phyloP scores from a whole-genome alignment of 2,797 vertebrate genomes.

The Rhincodon typus region DNA sequence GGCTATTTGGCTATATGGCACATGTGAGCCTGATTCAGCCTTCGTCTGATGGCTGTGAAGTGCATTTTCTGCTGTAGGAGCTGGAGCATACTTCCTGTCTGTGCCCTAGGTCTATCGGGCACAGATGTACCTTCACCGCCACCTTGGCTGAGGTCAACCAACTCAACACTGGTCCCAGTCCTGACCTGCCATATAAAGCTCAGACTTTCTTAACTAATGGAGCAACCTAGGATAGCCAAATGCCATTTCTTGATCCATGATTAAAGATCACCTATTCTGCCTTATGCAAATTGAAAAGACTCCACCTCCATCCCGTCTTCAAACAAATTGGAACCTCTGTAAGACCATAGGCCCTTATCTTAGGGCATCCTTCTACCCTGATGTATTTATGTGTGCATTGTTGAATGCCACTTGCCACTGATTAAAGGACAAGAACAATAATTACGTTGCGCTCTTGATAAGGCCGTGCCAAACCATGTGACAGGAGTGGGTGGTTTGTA shows the following conservation, averaged over 20 bases:
- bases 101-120: background rate
- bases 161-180: background rate
- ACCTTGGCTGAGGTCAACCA: background rate
- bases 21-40: background rate
- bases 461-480: background rate
- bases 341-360: background rate
- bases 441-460: background rate
- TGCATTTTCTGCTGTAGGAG: background rate
- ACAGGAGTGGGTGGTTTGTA: background rate
- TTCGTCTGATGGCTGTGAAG: background rate
- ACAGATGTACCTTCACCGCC: background rate
- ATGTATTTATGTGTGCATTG: background rate
- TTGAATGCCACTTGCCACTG: background rate
- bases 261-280: background rate
- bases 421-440: background rate
- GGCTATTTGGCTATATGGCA: background rate
- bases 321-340: background rate
- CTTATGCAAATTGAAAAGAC: background rate
- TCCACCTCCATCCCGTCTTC: background rate
- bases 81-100: background rate
- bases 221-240: background rate
- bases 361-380: background rate
- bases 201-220: background rate
- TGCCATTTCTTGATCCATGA: background rate
- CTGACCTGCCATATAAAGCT: background rate